Base-by-base conservation (phyloP, 2,888 invertebrate genomes). In the Dugesia japonica region DNA sequence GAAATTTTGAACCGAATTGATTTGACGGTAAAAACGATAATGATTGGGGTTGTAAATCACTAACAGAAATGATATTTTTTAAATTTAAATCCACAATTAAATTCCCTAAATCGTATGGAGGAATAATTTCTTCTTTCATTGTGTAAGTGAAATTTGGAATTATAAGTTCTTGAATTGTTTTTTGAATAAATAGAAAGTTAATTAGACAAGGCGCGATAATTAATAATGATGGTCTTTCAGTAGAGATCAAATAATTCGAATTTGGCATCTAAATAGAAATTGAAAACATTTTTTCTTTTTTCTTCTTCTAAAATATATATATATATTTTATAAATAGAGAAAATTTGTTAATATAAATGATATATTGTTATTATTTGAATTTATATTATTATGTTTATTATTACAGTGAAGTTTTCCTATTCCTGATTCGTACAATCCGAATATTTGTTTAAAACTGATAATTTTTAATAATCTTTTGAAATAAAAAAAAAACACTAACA, bases 11-110 rank as follows among this genome's bases (percentile, higher is more conserved):
- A 56, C 56, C 56, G 17, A 56, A 56, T 23, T 56, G 56, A n/a
- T 56, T 56, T 56, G 56, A 56, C 23, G 56, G 56, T n/a, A 56
- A 56, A n/a, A 56, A 56, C 56, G 56, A 56, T n/a, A 56, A 56
- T 9, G 56, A 56, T n/a, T 56, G 56, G 17, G 23, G 56, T 23
- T 56, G 56, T n/a, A 56, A 20, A n/a, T 56, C 56, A 56, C 17
- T 56, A 7, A 23, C 7, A n/a, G 56, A 56, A 20, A 56, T 56
- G n/a, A 56, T 56, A 23, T 23, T 56, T n/a, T 56, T 56, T 20
- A 56, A n/a, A 4, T 56, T 56, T n/a, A 56, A n/a, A n/a, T 56
- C 56, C 7, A n/a, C 17, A n/a, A 56, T 56, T 23, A 56, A 56
- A 56, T 56, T 56, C 1, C 56, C 56, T 7, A 56, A 23, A 23